These are phyloP conservation scores for Mustelus asterias DNA, from an alignment of 2,113 vertebrate species.

Conservation along the genomic window DNA sequence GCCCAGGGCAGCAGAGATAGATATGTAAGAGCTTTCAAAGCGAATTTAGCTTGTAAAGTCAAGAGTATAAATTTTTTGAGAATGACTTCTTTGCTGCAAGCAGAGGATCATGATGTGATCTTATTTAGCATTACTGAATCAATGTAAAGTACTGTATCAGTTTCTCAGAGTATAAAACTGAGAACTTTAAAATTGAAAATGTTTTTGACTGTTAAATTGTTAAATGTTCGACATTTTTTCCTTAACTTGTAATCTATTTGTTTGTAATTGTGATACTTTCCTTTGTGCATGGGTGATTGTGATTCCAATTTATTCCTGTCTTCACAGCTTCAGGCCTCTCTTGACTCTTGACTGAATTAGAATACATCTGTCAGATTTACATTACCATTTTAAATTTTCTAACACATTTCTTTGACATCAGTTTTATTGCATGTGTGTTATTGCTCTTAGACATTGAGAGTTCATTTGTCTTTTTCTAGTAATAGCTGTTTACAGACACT, in stretches of 20 bases:
- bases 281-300: not conserved
- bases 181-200: not conserved
- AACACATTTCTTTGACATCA: conserved; percentile 26
- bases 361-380: conserved; percentile 19
- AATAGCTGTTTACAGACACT: not conserved
- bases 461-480: not conserved
- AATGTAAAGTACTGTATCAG: not conserved
- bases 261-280: not conserved
- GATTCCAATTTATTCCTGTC: not conserved
- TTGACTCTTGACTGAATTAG: conserved; percentile 1
- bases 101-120: not conserved
- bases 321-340: not conserved
- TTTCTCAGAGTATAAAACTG: not conserved
- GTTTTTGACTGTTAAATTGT: not conserved
- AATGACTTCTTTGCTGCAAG: not conserved
- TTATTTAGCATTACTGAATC: not conserved
- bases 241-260: not conserved
- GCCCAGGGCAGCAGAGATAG: not conserved
- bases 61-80: not conserved
- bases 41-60: not conserved
- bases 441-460: not conserved
- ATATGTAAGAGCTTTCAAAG: not conserved
- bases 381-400: conserved; percentile 14
- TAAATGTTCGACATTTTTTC: not conserved
- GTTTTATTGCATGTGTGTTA: not conserved